Evolutionary conservation across 2,113 vertebrate species (phyloP), one percentile per base, ranked within the genome.

Genomic region (Muscicapa adusta): DNA sequence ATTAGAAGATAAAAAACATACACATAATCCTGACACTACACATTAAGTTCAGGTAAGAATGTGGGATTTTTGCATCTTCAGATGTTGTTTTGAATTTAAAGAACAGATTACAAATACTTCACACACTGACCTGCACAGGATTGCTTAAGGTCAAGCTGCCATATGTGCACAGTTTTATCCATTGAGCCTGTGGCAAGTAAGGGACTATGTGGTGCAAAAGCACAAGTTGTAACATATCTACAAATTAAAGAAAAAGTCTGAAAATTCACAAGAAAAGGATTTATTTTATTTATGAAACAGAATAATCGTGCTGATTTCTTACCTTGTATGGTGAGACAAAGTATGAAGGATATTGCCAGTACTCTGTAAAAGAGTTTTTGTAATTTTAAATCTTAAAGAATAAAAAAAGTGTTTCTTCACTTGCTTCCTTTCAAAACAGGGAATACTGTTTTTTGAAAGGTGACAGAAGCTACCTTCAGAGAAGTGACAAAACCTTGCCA

Each of bases 141-240:
- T n/a, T 95, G 88, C 85, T 98, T 96, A 23, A 81, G 80, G 77
- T 97, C 98, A 84, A 98, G 95, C 43, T 98, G 98, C 98, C 99
- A 99, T 85, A 99, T 94, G 16, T 98, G 98, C 74, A 99, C 98
- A 7, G 97, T 98, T 97, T 99, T 98, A 97, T 99, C 99, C 98
- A 99, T 99, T 53, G 99, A 99, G 77, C 98, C 99, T 18, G 98
- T 99, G 71, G 99, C 99, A 63, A 99, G 98, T 94, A 98, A 97
- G 36, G 98, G 97, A 78, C 93, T 84, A 85, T 12, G 78, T 34
- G 98, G 98, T 91, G 99, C 98, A 94, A 99, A 99, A 77, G 98
- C 98, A 89, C 99, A 99, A 6, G 98, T 96, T 25, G 99, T 99
- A 93, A 99, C 98, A 25, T 98, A 99, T 74, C 98, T 99, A 94